Evolutionary conservation across 2,113 vertebrate genomes (phyloP).

Genomic region (Lophochroa leadbeateri): DNA sequence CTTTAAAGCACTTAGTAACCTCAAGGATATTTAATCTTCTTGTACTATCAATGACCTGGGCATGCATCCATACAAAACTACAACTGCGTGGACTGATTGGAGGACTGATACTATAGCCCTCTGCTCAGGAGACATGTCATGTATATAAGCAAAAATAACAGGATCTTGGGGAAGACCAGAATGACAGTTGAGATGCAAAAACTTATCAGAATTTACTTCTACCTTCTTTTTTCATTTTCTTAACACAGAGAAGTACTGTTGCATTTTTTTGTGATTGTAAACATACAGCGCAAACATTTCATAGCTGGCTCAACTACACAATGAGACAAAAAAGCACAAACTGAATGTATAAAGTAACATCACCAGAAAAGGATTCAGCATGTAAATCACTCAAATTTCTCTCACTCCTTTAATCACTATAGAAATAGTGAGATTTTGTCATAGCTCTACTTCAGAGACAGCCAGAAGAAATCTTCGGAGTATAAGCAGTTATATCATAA

Average conservation of each 20-base stretch:
- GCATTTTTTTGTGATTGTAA: background rate
- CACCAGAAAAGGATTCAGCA: background rate
- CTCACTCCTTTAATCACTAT: background rate
- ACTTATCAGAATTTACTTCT: background rate
- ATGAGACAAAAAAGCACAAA: background rate
- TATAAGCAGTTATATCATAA: background rate
- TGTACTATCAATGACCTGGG: background rate
- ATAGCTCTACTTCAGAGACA: background rate
- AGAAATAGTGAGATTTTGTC: background rate
- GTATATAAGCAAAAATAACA: background rate
- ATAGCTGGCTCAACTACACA: background rate
- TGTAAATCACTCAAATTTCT: background rate
- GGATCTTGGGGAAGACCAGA: background rate
- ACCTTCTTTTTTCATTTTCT: background rate
- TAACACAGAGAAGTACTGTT: background rate
- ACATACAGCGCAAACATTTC: background rate
- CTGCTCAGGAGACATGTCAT: background rate
- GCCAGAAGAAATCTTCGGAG: background rate
- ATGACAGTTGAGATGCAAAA: background rate
- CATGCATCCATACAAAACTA: background rate
- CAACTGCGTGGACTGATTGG: background rate
- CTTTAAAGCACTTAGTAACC: background rate
- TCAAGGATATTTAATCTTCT: background rate
- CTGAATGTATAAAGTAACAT: background rate
- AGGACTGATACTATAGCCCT: background rate